phyloP scores from a whole-genome alignment of 2,113 vertebrate species.

The Ceyx margarethae region DNA sequence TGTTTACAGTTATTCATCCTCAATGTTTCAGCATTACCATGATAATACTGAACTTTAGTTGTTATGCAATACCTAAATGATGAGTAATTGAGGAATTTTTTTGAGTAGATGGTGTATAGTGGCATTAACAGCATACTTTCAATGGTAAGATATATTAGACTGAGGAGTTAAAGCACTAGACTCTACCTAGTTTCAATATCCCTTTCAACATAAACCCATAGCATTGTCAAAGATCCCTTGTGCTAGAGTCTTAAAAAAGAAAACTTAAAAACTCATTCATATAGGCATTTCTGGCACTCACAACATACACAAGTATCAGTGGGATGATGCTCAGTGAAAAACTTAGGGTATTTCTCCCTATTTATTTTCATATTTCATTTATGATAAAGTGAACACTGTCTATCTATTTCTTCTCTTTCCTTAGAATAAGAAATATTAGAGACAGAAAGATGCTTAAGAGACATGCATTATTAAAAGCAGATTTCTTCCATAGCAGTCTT shows the following conservation, averaged over 20 bases:
- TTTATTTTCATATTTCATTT: neutral
- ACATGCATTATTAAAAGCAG: neutral
- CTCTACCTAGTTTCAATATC: accelerated
- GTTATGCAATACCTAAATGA: neutral
- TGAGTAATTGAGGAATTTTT: neutral
- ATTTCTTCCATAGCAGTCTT: neutral
- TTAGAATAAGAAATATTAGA: neutral
- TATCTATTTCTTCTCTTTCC: neutral
- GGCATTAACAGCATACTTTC: neutral
- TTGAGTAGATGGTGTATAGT: neutral
- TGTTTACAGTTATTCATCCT: neutral
- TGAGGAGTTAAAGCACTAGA: neutral
- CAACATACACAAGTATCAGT: accelerated
- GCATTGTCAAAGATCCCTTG: neutral
- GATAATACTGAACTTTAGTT: neutral
- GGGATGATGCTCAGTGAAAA: neutral
- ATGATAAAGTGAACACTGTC: neutral
- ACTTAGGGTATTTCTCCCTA: accelerated
- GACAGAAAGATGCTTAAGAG: neutral
- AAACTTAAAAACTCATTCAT: neutral
- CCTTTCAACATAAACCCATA: neutral
- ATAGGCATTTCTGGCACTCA: neutral
- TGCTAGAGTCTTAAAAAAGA: neutral
- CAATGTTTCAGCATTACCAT: neutral
- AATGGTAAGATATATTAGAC: neutral